Evolutionary conservation across 2,797 vertebrate genomes (phyloP).

Genomic region (Mionectes olivaceus): DNA sequence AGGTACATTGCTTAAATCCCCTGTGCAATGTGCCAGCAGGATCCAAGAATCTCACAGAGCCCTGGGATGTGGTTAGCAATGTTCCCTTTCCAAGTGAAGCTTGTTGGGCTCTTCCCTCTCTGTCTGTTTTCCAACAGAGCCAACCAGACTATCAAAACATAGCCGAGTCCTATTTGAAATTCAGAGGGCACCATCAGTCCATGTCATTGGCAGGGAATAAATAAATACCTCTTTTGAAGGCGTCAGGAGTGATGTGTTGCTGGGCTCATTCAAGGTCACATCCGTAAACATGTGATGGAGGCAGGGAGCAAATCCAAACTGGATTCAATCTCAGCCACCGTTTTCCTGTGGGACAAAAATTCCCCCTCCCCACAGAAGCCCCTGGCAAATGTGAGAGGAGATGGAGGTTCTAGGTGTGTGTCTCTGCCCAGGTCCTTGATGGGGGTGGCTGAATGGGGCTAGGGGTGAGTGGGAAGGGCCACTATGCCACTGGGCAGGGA

Average conservation of each 20-base stretch:
- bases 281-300: not conserved
- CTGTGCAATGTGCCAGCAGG: not conserved
- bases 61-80: not conserved
- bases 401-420: fast-evolving
- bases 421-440: not conserved
- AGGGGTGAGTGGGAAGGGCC: not conserved
- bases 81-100: not conserved
- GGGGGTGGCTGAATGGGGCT: not conserved
- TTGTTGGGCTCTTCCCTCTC: not conserved
- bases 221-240: slow-evolving; percentile 11
- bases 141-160: not conserved
- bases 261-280: slow-evolving; percentile 33
- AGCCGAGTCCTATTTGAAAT: not conserved
- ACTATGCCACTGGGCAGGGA: fast-evolving
- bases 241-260: slow-evolving; percentile 9
- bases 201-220: slow-evolving; percentile 51
- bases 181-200: slow-evolving; percentile 27
- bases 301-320: not conserved
- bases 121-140: not conserved
- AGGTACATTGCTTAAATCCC: not conserved
- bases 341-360: not conserved
- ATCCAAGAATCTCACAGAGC: not conserved
- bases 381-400: not conserved
- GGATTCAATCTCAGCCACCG: fast-evolving
- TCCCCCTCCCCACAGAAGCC: not conserved